A percentile compares a stretch with the other conserved stretches of the same genome.
Conservation (phyloP, 2,113 vertebrate species). For the Phaethornis superciliosus region DNA sequence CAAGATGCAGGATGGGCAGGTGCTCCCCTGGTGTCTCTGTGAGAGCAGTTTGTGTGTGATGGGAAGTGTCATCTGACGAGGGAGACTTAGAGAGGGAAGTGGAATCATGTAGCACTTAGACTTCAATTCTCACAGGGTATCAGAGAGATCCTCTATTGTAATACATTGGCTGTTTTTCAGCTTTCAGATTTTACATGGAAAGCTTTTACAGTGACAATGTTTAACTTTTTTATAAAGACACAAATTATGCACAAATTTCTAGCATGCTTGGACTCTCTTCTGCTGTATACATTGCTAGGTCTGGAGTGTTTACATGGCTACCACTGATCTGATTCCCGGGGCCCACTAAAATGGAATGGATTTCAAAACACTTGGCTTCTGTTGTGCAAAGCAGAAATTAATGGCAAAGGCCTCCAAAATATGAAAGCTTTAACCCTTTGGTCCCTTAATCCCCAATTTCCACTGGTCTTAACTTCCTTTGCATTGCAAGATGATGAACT, state of each 20-base stretch:
- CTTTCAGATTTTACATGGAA: not conserved
- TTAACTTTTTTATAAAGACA: not conserved
- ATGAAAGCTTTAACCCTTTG: not conserved
- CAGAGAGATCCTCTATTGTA: not conserved
- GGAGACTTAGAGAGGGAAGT: not conserved
- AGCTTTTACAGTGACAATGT: not conserved
- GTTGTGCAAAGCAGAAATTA: not conserved
- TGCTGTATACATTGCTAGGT: not conserved
- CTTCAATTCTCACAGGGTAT: not conserved
- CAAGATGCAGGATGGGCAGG: not conserved
- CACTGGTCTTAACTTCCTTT: not conserved
- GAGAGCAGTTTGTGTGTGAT: not conserved
- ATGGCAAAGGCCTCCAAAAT: not conserved
- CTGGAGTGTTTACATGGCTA: not conserved
- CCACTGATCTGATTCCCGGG: not conserved
- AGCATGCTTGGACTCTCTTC: not conserved
- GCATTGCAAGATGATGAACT: slow-evolving; percentile 43
- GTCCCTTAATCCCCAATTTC: not conserved
- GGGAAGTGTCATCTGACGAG: not conserved
- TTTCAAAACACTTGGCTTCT: not conserved
- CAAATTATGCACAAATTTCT: not conserved
- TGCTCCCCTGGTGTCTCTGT: not conserved
- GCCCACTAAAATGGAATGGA: not conserved
- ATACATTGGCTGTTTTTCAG: not conserved
- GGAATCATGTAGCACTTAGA: not conserved